phyloP scores from a whole-genome alignment of 1,140 invertebrate species.

The Anastrepha ludens region DNA sequence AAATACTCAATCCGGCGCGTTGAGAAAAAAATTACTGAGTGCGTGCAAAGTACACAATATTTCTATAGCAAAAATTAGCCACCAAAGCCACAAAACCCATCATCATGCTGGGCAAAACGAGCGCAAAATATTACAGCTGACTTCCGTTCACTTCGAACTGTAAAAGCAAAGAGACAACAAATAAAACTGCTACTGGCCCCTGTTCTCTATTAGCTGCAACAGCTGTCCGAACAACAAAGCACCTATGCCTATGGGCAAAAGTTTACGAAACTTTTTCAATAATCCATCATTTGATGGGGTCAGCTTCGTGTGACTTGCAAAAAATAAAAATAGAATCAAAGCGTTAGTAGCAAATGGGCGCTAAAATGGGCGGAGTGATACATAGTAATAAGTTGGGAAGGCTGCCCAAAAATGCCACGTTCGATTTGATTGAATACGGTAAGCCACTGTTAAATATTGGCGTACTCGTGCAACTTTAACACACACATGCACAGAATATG shows the following conservation, averaged over 20 bases:
- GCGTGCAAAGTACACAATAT: neutral
- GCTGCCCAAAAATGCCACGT: conserved; percentile 12
- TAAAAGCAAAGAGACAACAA: neutral
- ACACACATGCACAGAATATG: neutral
- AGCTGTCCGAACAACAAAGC: neutral
- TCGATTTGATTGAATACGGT: conserved; percentile 47
- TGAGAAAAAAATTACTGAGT: neutral
- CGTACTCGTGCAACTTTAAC: neutral
- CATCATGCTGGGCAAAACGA: neutral
- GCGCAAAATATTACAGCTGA: neutral
- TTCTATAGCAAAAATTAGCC: neutral
- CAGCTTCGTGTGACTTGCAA: conserved; percentile 14
- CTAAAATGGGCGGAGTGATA: neutral
- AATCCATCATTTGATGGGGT: conserved; percentile 45
- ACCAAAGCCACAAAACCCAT: conserved; percentile 25
- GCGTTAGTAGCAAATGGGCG: neutral
- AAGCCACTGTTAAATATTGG: conserved; percentile 45
- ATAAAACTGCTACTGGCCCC: neutral
- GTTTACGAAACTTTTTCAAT: conserved; percentile 46
- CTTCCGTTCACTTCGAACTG: neutral
- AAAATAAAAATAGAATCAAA: neutral
- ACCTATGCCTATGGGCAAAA: neutral
- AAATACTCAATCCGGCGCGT: neutral
- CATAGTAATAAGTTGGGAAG: neutral
- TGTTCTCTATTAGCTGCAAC: conserved; percentile 1